Base-by-base conservation (phyloP, 2,797 vertebrate species). In the Melanitta fusca region DNA sequence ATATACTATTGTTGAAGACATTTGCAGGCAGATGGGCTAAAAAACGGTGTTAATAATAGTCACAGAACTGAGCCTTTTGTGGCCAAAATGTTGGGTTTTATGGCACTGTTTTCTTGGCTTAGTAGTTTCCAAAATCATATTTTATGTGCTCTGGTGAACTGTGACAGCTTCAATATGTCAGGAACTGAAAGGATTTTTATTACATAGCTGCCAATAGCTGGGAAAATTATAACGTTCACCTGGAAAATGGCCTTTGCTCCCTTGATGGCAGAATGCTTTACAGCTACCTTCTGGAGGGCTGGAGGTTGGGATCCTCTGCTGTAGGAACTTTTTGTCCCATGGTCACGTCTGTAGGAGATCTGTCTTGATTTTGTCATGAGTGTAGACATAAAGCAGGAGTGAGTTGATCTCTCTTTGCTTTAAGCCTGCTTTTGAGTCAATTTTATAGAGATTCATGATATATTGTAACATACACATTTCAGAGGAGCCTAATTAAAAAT, bases 321-420 rank as follows among this genome's bases (percentile, higher is more conserved):
- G 62, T 7, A 11, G 57, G 60, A n/a, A 14, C 21, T 58, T 53
- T 49, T 56, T 47, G 24, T 34, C 38, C 21, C 10, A 0, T 8
- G 5, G 19, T 39, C 13, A 18, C 27, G 4, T 27, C 75, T 30
- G 0, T 8, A 41, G 60, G 32, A 19, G 43, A 36, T 49, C 47
- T 49, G 47, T 22, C 47, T 13, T 24, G 22, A 49, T 34, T 56
- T 34, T 49, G 24, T n/a, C 1, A 0, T 5, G 21, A 69, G 56
- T 1, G 18, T 32, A 41, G 41, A 3, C 6, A 0, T 28, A 5
- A 25, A 43, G 19, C 28, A 56, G 47, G 38, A 49, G 6, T 2
- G 3, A n/a, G 12, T 21, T 19, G 8, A 69, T 85, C 49, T 77
- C 6, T 38, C 11, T 65, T 38, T 32, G 20, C 47, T 41, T 65